phyloP scores from a whole-genome alignment of 2,113 vertebrate genomes.

The Amblyornis subalaris region DNA sequence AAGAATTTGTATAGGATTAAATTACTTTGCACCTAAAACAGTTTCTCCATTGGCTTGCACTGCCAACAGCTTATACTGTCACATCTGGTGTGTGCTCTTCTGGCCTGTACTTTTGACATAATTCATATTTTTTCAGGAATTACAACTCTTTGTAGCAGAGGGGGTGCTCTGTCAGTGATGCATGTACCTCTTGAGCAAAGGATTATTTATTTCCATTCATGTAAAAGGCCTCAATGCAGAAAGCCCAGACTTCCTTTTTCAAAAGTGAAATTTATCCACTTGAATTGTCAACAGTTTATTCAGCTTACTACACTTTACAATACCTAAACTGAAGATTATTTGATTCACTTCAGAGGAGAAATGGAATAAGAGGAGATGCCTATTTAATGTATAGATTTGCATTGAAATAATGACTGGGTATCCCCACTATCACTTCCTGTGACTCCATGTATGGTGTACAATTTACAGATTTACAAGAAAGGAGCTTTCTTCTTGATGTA shows the following conservation, averaged over 20 bases:
- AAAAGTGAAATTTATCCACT: not conserved
- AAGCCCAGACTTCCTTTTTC: not conserved
- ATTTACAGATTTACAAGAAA: not conserved
- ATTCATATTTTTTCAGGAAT: not conserved
- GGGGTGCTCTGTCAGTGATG: not conserved
- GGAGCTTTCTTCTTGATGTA: not conserved
- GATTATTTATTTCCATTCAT: not conserved
- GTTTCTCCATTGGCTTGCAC: not conserved
- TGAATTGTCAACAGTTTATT: not conserved
- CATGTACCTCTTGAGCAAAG: not conserved
- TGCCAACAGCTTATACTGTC: not conserved
- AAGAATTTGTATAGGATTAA: not conserved
- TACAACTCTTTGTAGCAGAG: not conserved
- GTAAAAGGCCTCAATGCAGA: not conserved
- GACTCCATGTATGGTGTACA: not conserved
- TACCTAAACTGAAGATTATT: not conserved
- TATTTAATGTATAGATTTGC: not conserved
- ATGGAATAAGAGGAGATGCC: not conserved
- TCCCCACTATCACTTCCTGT: not conserved
- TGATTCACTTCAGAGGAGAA: not conserved
- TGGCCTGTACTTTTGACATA: not conserved
- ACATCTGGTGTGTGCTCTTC: not conserved
- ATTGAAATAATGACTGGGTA: not conserved
- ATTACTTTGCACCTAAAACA: not conserved
- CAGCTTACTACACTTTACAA: not conserved